These are phyloP conservation scores for Drosophila nannoptera DNA, from an alignment of 1,140 invertebrate species.

Conservation along the genomic window DNA sequence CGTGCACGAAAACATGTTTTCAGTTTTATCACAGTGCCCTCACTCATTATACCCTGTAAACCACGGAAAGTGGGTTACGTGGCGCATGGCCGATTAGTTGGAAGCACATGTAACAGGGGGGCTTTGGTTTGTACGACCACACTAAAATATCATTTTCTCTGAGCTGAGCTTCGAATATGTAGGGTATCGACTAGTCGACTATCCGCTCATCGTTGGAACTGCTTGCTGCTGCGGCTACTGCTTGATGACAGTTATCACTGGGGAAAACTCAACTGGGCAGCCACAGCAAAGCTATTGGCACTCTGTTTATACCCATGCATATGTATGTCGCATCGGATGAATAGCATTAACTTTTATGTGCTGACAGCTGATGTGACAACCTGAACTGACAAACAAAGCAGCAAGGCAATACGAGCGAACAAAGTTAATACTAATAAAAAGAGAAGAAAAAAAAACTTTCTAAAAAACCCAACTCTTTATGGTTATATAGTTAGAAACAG, in stretches of 20 bases:
- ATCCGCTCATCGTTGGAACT: not conserved
- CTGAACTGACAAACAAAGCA: constrained; percentile 14
- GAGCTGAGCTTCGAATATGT: too few relatives aligned
- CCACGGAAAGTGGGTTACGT: not conserved
- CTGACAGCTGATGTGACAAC: constrained; percentile 33
- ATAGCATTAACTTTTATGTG: constrained; percentile 24
- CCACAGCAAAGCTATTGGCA: constrained; percentile 7
- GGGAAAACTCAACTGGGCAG: constrained; percentile 30
- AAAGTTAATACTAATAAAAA: too few relatives aligned
- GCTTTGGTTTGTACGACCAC: too few relatives aligned
- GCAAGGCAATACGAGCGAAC: not conserved
- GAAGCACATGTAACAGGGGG: not conserved
- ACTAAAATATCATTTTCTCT: too few relatives aligned
- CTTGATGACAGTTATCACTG: constrained; percentile 37
- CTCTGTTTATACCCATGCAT: not conserved
- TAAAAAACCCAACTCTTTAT: constrained; percentile 22
- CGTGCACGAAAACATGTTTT: constrained; percentile 48
- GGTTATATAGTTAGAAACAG: constrained; percentile 15
- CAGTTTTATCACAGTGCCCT: constrained; percentile 31
- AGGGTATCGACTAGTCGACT: not conserved
- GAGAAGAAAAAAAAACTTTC: constrained; percentile 25
- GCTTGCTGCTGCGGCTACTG: constrained; percentile 1
- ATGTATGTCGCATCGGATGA: constrained; percentile 5
- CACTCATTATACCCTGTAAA: not conserved
- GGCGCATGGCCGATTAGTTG: not conserved